Conservation (phyloP, 2,797 vertebrate genomes). For the Rhincodon typus region DNA sequence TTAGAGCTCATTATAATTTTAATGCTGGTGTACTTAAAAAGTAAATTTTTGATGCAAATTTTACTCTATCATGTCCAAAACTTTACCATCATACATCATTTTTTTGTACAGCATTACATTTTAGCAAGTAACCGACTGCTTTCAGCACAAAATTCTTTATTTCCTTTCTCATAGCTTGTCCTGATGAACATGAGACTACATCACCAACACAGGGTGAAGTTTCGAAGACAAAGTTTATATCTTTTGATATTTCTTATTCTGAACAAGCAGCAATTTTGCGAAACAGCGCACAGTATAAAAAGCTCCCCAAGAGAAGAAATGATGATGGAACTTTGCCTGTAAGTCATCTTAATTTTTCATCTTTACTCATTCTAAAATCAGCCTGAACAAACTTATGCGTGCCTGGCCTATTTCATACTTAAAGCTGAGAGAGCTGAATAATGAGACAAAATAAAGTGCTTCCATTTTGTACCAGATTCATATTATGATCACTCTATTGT, state of each 20-base stretch:
- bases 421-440: not conserved
- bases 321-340: slow-evolving; percentile 66
- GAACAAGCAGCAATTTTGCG: slow-evolving; percentile 73
- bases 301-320: slow-evolving; percentile 51
- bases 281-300: slow-evolving; percentile 56
- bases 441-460: not conserved
- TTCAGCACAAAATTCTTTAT: slow-evolving; percentile 18
- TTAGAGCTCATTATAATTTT: not conserved
- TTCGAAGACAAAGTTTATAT: slow-evolving; percentile 62
- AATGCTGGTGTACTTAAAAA: not conserved
- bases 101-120: not conserved
- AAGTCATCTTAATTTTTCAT: slow-evolving; percentile 47
- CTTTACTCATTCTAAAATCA: not conserved
- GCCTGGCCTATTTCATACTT: not conserved
- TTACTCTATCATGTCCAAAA: not conserved
- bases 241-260: slow-evolving; percentile 75
- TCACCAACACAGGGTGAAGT: slow-evolving; percentile 43
- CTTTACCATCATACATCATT: not conserved
- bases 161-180: slow-evolving; percentile 41
- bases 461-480: not conserved
- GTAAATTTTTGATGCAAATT: not conserved
- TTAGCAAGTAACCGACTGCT: not conserved
- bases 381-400: not conserved
- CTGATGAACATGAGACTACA: slow-evolving; percentile 41
- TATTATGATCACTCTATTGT: slow-evolving; percentile 11